Base-by-base conservation (phyloP, 2,888 invertebrate species). In the Anorthoa munda region DNA sequence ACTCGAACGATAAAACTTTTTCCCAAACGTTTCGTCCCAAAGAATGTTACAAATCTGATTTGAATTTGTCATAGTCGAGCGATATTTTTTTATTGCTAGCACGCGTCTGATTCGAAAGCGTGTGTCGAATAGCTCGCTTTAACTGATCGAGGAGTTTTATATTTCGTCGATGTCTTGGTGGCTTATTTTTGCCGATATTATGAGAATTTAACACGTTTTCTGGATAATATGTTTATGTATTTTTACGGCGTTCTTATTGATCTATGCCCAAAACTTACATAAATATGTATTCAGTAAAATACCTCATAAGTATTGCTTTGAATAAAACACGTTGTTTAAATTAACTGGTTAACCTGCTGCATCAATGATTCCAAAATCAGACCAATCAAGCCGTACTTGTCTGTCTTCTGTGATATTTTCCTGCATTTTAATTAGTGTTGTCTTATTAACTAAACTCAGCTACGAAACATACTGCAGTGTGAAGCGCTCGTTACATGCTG, bases 41-140 rank as follows among this genome's bases (percentile, higher is more conserved):
- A 71, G 83, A 86, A 86, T 86, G 86, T 85, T 79, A 76, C 82
- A 81, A 86, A 86, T 86, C 85, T 86, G 86, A 86, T 86, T 86
- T 86, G 86, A 86, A 86, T 86, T 86, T 86, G 85, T 85, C 86
- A 86, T 83, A 81, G 71, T 66, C 59, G 63, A 53, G 68, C 70
- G 56, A 82, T 85, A 85, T 86, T 85, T 85, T 85, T 86, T 86
- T 86, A 86, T 86, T 81, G 79, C 72, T 48, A 53, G 69, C 85
- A 86, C 83, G 86, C 80, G 75, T 77, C 74, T 77, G 80, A 79
- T 85, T 83, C 71, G 63, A 31, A 71, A 76, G 77, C 77, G 86
- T 86, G 81, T 77, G 80, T 72, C 39, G 79, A 85, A 86, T 85
- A 71, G 81, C 68, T 72, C 60, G 48, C 66, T 64, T 76, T 69